phyloP scores from a whole-genome alignment of 2,888 invertebrate species.

The Cremastinae sp. region DNA sequence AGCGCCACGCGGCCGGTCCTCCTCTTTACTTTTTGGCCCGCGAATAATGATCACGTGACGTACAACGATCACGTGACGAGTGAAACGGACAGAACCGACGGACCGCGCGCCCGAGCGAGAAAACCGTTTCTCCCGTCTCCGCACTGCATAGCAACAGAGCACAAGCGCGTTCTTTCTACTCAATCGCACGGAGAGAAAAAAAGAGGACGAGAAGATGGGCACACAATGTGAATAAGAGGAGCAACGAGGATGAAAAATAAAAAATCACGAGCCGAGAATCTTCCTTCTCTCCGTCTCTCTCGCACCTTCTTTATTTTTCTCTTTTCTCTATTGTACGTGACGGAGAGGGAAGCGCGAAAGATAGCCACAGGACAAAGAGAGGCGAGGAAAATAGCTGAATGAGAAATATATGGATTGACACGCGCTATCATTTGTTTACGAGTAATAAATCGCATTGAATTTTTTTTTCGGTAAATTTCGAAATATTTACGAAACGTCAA shows the following conservation, averaged over 20 bases:
- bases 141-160: constrained; percentile 77
- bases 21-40: constrained; percentile 71
- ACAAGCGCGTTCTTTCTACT: constrained; percentile 65
- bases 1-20: constrained; percentile 60
- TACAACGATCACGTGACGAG: constrained; percentile 68
- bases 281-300: background rate
- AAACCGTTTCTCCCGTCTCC: constrained; percentile 61
- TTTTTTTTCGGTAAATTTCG: background rate
- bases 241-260: constrained; percentile 50
- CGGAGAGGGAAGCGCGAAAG: constrained; percentile 7
- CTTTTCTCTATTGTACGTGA: background rate
- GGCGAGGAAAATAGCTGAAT: constrained; percentile 29
- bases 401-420: constrained; percentile 10
- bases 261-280: constrained; percentile 39
- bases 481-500: background rate
- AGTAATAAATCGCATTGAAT: background rate
- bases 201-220: constrained; percentile 58
- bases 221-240: constrained; percentile 49
- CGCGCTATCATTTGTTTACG: constrained; percentile 38
- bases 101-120: constrained; percentile 4
- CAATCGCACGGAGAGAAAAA: constrained; percentile 56
- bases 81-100: constrained; percentile 7
- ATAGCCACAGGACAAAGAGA: constrained; percentile 48
- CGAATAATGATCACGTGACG: constrained; percentile 72
- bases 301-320: background rate